A percentile compares a stretch with the other conserved stretches of the same genome.
Conservation (phyloP, 1,140 invertebrate genomes). For the Bursaphelenchus mucronatus region DNA sequence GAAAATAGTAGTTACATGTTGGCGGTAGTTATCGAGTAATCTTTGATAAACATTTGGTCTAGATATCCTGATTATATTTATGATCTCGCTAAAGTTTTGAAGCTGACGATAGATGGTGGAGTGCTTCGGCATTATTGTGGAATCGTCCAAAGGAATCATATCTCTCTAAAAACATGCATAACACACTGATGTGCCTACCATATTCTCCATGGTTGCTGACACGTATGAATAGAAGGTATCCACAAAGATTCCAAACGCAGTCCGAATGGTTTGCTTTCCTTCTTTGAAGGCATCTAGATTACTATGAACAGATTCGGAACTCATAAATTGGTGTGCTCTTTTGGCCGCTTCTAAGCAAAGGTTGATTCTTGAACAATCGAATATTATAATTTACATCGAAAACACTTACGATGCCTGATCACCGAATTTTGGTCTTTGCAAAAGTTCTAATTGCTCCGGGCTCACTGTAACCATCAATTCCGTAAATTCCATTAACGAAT, state of each 20-base stretch:
- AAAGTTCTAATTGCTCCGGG: constrained; percentile 65
- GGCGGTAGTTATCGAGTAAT: constrained; percentile 27
- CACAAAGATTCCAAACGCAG: constrained; percentile 35
- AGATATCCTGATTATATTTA: neutral
- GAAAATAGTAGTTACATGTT: constrained; percentile 25
- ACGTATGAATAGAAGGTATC: constrained; percentile 44
- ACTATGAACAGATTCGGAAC: constrained; percentile 66
- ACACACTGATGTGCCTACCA: constrained; percentile 32
- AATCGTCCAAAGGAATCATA: constrained; percentile 12
- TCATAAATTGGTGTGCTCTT: constrained; percentile 74
- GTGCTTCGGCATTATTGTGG: constrained; percentile 42
- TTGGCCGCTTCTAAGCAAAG: constrained; percentile 75
- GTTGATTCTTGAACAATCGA: constrained; percentile 67
- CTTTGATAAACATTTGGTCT: constrained; percentile 3
- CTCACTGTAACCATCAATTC: constrained; percentile 35
- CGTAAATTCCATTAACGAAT: constrained; percentile 72
- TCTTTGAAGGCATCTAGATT: constrained; percentile 41
- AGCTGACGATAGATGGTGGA: constrained; percentile 19
- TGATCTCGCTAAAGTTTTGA: constrained; percentile 6
- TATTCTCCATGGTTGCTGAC: constrained; percentile 40
- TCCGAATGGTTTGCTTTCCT: constrained; percentile 31
- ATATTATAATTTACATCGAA: constrained; percentile 21
- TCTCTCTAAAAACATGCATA: constrained; percentile 9
- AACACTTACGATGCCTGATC: constrained; percentile 63
- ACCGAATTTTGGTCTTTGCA: constrained; percentile 74